Percentiles rank a stretch among this genome's conserved stretches.
Conservation (phyloP, 2,797 vertebrate genomes). For the Falco columbarius region DNA sequence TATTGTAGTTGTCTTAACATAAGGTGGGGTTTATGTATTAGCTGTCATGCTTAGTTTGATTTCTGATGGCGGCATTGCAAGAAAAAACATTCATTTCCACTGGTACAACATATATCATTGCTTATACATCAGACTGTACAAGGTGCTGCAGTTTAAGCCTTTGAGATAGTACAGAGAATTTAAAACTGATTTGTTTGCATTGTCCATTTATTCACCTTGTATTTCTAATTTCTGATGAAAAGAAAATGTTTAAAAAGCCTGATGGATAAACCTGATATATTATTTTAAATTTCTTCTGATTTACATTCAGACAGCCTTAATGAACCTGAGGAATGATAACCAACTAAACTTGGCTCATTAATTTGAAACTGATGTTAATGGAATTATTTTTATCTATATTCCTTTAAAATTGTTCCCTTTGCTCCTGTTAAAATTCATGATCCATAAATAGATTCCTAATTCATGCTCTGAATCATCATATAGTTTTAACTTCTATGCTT, state of each 20-base stretch:
- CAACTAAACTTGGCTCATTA: slow-evolving; percentile 5
- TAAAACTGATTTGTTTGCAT: background rate
- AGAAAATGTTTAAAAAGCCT: background rate
- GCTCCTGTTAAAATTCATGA: background rate
- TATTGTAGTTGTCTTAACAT: background rate
- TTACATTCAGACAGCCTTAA: background rate
- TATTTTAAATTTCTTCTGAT: background rate
- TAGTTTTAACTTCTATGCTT: background rate
- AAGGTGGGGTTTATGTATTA: background rate
- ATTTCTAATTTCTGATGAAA: background rate
- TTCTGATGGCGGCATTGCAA: background rate
- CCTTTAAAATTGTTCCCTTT: slow-evolving; percentile 15
- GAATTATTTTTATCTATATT: slow-evolving; percentile 18
- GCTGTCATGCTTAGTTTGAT: background rate
- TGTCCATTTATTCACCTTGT: background rate
- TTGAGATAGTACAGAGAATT: background rate
- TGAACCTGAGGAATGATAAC: background rate
- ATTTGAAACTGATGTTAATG: background rate
- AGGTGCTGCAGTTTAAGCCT: background rate
- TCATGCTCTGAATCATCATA: background rate
- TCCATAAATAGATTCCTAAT: slow-evolving; percentile 5
- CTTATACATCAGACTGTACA: background rate
- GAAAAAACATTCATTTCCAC: background rate
- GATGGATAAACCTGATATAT: background rate
- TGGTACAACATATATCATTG: background rate